Evolutionary conservation across 2,113 vertebrate genomes (phyloP).

Genomic region (Chroicocephalus ridibundus): DNA sequence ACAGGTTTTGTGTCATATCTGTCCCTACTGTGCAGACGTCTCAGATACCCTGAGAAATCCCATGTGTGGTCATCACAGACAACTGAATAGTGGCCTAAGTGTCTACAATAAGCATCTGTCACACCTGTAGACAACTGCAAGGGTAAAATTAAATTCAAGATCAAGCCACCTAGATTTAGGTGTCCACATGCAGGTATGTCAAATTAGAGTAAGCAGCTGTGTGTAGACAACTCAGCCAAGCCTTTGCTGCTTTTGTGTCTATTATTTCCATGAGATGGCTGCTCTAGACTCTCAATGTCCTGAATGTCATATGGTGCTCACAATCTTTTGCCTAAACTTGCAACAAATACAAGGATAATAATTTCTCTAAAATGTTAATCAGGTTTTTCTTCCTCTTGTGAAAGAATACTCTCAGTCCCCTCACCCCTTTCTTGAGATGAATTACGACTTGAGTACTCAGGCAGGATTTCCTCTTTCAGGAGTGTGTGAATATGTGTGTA

Average conservation of each 20-base stretch:
- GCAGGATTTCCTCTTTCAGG: neutral
- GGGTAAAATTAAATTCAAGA: neutral
- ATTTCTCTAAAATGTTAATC: neutral
- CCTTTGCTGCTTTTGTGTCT: fast-evolving
- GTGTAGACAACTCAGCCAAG: neutral
- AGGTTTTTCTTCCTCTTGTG: neutral
- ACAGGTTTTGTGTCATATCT: neutral
- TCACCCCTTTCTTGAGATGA: neutral
- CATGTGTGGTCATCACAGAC: neutral
- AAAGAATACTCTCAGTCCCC: neutral
- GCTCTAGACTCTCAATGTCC: neutral
- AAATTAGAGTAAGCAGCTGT: fast-evolving
- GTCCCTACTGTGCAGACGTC: neutral
- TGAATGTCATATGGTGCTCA: neutral
- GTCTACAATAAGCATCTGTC: neutral
- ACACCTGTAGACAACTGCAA: neutral
- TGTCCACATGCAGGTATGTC: neutral
- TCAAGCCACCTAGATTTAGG: neutral
- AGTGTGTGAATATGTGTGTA: neutral
- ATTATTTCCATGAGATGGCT: neutral
- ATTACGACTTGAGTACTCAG: neutral
- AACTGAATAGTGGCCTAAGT: neutral
- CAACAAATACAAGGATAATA: neutral
- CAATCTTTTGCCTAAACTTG: neutral
- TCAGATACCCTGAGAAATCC: neutral